These are phyloP conservation scores for Mylabris sibirica DNA, from an alignment of 2,888 invertebrate genomes.

Conservation along the genomic window DNA sequence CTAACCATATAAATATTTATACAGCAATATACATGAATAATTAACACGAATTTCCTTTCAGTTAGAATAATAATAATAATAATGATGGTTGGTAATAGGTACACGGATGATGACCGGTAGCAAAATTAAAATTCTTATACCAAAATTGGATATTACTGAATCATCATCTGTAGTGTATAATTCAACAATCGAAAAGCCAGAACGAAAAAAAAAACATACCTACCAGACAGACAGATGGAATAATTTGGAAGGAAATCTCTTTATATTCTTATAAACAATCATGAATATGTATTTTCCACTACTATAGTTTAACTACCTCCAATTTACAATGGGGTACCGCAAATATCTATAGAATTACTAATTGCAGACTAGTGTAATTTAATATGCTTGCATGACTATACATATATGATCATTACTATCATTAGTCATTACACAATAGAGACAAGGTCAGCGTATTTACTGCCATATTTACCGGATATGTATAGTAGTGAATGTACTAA, in stretches of 20 bases:
- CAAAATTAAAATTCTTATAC: not conserved
- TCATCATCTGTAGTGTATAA: too few species aligned
- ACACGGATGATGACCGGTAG: slow-evolving; percentile 12
- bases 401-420: too few species aligned
- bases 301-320: not conserved
- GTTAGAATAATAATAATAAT: slow-evolving; percentile 18
- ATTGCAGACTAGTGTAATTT: slow-evolving; percentile 20
- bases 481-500: slow-evolving; percentile 1
- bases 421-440: slow-evolving; percentile 25
- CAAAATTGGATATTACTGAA: not conserved
- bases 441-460: slow-evolving; percentile 26
- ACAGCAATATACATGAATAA: slow-evolving; percentile 29
- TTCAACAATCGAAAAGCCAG: too few species aligned
- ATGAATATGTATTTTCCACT: not conserved
- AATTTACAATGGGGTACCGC: not conserved
- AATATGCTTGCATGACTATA: slow-evolving; percentile 12
- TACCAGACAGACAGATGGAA: too few species aligned
- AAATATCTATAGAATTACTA: slow-evolving; percentile 25
- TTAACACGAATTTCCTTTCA: slow-evolving; percentile 35
- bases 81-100: slow-evolving; percentile 18
- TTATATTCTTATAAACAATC: not conserved
- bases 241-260: too few species aligned
- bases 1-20: slow-evolving; percentile 31
- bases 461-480: slow-evolving; percentile 15
- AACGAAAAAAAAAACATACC: too few species aligned